Conservation (phyloP, 2,797 vertebrate genomes). For the Diplodus puntazzo region DNA sequence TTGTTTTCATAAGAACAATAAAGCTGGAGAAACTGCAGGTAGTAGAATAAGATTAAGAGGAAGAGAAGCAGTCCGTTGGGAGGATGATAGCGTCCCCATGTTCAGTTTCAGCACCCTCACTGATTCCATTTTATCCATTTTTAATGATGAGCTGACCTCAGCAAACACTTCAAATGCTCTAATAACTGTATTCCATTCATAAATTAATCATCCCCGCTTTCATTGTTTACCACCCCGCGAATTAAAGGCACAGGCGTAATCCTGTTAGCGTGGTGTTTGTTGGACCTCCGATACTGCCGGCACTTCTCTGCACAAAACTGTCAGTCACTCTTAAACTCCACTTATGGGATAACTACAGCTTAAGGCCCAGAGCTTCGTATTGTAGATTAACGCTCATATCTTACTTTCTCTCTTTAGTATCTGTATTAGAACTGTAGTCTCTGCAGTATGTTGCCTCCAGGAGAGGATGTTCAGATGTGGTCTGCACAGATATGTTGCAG, state of each 20-base stretch:
- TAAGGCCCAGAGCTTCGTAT: conserved; percentile 24
- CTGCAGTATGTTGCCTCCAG: conserved; percentile 30
- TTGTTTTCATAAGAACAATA: background rate
- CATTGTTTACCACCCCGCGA: conserved; percentile 62
- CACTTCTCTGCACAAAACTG: conserved; percentile 26
- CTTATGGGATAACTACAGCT: conserved; percentile 38
- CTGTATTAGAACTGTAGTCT: conserved; percentile 33
- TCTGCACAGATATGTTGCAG: conserved; percentile 7
- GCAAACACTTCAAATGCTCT: conserved; percentile 55
- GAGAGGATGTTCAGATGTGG: conserved; percentile 29
- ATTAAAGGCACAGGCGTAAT: conserved; percentile 68
- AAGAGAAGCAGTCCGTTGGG: background rate
- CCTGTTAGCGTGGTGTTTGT: conserved; percentile 50
- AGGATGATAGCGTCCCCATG: conserved; percentile 26
- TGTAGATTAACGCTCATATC: conserved; percentile 39
- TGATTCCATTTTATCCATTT: conserved; percentile 60
- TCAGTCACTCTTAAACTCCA: conserved; percentile 46
- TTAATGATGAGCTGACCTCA: conserved; percentile 63
- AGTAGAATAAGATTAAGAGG: background rate
- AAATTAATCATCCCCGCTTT: conserved; percentile 64
- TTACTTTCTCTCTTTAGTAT: conserved; percentile 32
- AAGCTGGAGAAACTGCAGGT: conserved; percentile 8
- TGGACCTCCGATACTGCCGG: conserved; percentile 27
- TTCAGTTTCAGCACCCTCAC: conserved; percentile 40
- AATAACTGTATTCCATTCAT: conserved; percentile 65